Evolutionary conservation across 92 coral and sea anemone genomes (phyloP), one percentile per base, ranked within the genome.

Genomic region (Meandrina meandrites): DNA sequence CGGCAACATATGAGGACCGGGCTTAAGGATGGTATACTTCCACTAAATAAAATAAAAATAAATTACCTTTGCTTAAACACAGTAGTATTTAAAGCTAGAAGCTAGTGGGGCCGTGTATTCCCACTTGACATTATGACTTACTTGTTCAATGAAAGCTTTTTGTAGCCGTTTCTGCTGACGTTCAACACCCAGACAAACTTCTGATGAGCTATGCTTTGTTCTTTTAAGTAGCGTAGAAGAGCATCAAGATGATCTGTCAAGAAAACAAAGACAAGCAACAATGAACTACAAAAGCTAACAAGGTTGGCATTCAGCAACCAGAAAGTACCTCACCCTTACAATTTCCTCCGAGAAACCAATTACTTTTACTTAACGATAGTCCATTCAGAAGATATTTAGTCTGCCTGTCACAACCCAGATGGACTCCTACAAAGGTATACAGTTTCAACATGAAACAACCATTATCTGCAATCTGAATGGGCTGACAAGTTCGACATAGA

Each of bases 171-270:
- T 42, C 95, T 80, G 24, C 96, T 92, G 87, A 93, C 54, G 54
- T 93, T 93, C 94, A 94, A 83, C 22, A 93, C 94, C 98, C 98
- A 94, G 50, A 89, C 90, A 68, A 93, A 88, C 84, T 93, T 94
- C 79, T 93, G 96, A 27, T 91, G 98, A 24, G 62, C 37, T 27
- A 69, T 76, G 84, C 93, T 94, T 86, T 89, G 93, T 70, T 94
- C 93, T 57, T 90, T 91, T 79, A 94, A 89, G 76, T 89, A 92
- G 30, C 82, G 81, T 16, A 94, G 87, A 50, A 94, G 89, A 31
- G 92, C 94, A 60, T 91, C 94, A 36, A 94, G 82, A 58, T 87
- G 79, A 62, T 62, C 98, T 94, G 88, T n/a, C n/a, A 0, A 21
- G 8, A 64, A 40, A 8, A 8, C 22, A 15, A 73, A 42, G 1